phyloP scores from a whole-genome alignment of 2,888 invertebrate genomes.

The Lasioglossum pauxillum region DNA sequence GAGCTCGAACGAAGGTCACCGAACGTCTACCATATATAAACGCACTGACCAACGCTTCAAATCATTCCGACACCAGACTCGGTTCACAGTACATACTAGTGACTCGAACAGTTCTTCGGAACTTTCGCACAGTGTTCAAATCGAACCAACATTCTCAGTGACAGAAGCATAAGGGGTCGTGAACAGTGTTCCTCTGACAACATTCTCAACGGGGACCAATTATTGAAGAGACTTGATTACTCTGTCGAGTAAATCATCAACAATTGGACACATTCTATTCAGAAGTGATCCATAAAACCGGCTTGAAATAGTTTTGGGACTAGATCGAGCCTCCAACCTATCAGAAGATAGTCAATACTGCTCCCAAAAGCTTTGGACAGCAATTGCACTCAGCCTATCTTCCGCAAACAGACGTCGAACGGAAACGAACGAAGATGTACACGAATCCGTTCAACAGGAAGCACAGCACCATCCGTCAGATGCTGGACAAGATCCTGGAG shows the following conservation, averaged over 20 bases:
- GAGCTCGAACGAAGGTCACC: conserved; percentile 63
- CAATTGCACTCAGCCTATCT: too few relatives aligned
- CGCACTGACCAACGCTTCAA: conserved; percentile 20
- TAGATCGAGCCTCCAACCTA: background rate
- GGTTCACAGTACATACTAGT: background rate
- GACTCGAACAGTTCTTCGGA: background rate
- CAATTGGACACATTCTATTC: background rate
- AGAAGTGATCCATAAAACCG: background rate
- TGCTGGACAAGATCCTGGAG: conserved; percentile 87
- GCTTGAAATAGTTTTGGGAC: background rate
- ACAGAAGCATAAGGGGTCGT: background rate
- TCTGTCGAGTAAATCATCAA: background rate
- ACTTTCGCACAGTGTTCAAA: conserved; percentile 2
- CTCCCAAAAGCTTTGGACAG: background rate
- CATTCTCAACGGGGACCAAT: background rate
- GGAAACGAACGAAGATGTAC: conserved; percentile 85
- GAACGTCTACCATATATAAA: conserved; percentile 61
- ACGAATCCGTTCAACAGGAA: conserved; percentile 90
- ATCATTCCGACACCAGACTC: conserved; percentile 42
- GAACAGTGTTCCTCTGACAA: background rate
- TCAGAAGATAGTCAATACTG: background rate
- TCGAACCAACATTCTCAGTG: background rate
- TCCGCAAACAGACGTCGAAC: background rate
- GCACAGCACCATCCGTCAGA: conserved; percentile 88
- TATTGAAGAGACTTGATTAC: background rate